Evolutionary conservation across 92 coral and sea anemone species (phyloP).

Genomic region (Virgularia gustaviana): DNA sequence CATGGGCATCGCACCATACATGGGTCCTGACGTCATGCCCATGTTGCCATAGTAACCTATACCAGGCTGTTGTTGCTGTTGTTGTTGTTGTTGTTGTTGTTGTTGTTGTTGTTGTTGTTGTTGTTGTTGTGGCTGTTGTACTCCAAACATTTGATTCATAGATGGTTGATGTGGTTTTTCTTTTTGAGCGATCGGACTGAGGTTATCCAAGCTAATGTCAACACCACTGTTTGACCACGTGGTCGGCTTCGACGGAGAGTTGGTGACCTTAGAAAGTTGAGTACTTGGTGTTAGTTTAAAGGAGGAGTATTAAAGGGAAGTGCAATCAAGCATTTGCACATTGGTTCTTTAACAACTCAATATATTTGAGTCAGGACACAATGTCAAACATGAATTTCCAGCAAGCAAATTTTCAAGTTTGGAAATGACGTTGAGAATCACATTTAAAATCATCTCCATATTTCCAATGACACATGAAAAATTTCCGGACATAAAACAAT

Average conservation of each 20-base stretch:
- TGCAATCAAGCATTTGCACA: neutral
- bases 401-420: too few species aligned
- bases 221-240: constrained; percentile 98
- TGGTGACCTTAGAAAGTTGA: neutral
- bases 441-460: too few species aligned
- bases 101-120: too few species aligned
- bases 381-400: too few species aligned
- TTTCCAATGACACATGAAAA: too few species aligned
- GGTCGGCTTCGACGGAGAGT: constrained; percentile 59
- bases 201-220: constrained; percentile 85
- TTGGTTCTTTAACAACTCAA: too few species aligned
- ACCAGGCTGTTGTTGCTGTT: constrained; percentile 16
- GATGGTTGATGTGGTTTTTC: constrained; percentile 94
- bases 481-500: too few species aligned
- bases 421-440: too few species aligned
- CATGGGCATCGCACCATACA: constrained; percentile 19
- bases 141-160: constrained; percentile 75
- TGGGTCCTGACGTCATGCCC: constrained; percentile 16
- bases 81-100: too few species aligned
- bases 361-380: too few species aligned
- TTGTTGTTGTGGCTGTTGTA: constrained; percentile 37
- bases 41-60: constrained; percentile 27
- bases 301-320: neutral
- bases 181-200: constrained; percentile 68
- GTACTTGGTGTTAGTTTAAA: neutral